Evolutionary conservation across 2,888 invertebrate genomes (phyloP), one percentile per base, ranked within the genome.

Genomic region (Xestia ashworthii): DNA sequence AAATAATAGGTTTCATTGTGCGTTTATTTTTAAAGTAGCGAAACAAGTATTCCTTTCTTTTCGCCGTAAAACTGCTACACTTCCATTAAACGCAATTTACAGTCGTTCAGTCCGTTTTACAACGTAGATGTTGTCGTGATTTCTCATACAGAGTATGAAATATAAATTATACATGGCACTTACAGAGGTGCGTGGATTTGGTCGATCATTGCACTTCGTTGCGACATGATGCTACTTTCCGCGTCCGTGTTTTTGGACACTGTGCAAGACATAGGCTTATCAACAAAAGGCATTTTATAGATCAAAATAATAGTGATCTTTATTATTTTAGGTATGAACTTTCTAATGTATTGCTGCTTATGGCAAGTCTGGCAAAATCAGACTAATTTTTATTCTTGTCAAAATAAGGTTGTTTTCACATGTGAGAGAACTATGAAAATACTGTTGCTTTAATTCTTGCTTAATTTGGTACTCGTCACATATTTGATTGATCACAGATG

Each of bases 151-250:
- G 12, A 71, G 64, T 50, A 74, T 48, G 58, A 66, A 66, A 64
- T 71, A 69, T 72, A 72, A 65, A 76, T 66, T 71, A 77, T 71
- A 77, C 66, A 71, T 70, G 68, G 48, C 71, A 76, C 44, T 66
- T 19, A 50, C 41, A 82, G 58, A 84, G 74, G 62, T 76, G 68
- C 78, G 81, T 78, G 79, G 81, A 82, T 89, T 89, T 86, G 80
- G 84, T 78, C 85, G 83, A 89, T 89, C 89, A 87, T 81, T 89
- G 88, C 88, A 88, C 80, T 87, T 69, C 78, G 85, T 91, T 90
- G 86, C 89, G 76, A 83, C 84, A 88, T 76, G 76, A 81, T 77
- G 85, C 70, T 80, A 83, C 81, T 87, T 91, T 92, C 90, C 91
- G 89, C 86, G 84, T 89, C 85, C 86, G 86, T 84, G 75, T 87